Conservation (phyloP, 2,797 vertebrate species). For the Limosa lapponica region DNA sequence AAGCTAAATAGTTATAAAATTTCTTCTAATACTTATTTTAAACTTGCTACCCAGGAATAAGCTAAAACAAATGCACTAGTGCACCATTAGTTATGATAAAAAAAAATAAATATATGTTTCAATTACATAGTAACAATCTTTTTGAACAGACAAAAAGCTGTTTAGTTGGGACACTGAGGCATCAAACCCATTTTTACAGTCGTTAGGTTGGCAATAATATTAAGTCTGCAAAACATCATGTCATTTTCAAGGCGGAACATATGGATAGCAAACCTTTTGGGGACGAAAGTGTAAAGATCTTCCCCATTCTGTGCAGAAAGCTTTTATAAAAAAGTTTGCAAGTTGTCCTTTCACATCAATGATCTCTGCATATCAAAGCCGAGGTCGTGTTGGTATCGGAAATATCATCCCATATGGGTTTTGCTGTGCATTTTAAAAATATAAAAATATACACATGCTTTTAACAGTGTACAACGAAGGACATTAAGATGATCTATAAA, state of each 20-base stretch:
- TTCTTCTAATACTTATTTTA: not conserved
- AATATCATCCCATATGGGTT: conserved; percentile 65
- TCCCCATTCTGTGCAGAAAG: conserved; percentile 67
- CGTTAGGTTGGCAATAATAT: not conserved
- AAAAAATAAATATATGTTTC: not conserved
- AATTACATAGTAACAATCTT: not conserved
- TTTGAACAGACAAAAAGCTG: not conserved
- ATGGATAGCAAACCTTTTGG: conserved; percentile 65
- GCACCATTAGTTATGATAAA: not conserved
- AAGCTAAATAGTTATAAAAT: not conserved
- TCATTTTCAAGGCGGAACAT: conserved; percentile 57
- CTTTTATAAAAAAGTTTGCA: conserved; percentile 65
- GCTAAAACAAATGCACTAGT: not conserved
- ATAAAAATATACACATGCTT: conserved; percentile 67
- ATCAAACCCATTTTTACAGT: not conserved
- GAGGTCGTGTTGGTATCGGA: conserved; percentile 62
- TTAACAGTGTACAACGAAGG: conserved; percentile 57
- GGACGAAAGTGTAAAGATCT: conserved; percentile 61
- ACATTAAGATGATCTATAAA: conserved; percentile 49
- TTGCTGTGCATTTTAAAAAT: conserved; percentile 71
- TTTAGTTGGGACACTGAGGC: not conserved
- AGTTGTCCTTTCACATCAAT: conserved; percentile 69
- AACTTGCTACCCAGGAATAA: not conserved
- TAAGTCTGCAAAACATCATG: conserved; percentile 45
- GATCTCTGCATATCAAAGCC: conserved; percentile 66